Percentiles rank a stretch among this genome's conserved stretches.
Conservation (phyloP, 2,113 vertebrate species). For the Oceanites oceanicus region DNA sequence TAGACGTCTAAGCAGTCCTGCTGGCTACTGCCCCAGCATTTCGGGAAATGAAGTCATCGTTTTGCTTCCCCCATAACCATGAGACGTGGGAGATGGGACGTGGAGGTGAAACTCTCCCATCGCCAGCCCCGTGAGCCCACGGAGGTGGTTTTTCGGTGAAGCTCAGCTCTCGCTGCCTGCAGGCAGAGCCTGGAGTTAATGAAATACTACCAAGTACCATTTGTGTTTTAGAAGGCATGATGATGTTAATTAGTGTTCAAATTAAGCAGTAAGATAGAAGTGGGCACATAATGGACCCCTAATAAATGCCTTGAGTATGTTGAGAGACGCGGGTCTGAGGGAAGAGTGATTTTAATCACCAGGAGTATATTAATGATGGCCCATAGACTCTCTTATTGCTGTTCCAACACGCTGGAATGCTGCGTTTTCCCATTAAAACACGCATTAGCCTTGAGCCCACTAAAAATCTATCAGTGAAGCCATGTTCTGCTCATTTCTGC, state of each 20-base stretch:
- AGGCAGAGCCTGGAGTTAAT: constrained; percentile 17
- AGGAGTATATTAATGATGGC: constrained; percentile 44
- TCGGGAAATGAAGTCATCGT: constrained; percentile 19
- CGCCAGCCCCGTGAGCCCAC: fast-evolving
- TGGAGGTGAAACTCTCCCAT: neutral
- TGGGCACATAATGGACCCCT: constrained; percentile 31
- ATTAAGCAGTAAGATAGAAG: constrained; percentile 58
- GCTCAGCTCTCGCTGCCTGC: neutral
- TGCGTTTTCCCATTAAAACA: constrained; percentile 46
- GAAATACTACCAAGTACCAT: constrained; percentile 38
- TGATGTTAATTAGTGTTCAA: constrained; percentile 63
- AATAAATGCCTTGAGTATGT: constrained; percentile 45
- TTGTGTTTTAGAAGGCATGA: constrained; percentile 34
- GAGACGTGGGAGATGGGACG: neutral
- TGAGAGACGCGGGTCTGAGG: neutral
- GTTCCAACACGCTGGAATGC: constrained; percentile 29
- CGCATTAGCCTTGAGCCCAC: constrained; percentile 38
- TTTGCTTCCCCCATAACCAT: neutral
- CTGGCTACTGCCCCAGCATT: neutral
- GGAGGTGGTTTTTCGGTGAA: neutral
- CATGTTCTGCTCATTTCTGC: neutral
- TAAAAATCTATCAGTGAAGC: constrained; percentile 2
- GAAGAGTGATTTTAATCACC: constrained; percentile 60
- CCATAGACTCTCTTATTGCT: constrained; percentile 44
- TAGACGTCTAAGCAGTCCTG: constrained; percentile 26